Percentiles rank a stretch among this genome's conserved stretches.
These are phyloP conservation scores for Ruditapes philippinarum DNA, from an alignment of 1,140 invertebrate species.

Conservation along the genomic window DNA sequence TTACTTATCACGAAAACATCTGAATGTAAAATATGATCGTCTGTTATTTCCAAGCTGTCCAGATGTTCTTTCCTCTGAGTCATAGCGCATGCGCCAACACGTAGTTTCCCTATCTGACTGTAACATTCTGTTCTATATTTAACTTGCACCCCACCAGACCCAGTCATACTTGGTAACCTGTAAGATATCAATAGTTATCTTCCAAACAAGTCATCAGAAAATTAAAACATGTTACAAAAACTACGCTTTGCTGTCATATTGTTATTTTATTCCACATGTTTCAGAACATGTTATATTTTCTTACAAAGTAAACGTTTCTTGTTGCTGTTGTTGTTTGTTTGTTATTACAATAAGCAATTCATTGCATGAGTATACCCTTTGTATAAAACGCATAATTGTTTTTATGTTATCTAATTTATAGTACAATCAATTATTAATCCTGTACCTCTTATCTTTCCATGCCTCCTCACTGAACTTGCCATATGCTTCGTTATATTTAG, in stretches of 20 bases:
- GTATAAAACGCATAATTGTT: too few species aligned
- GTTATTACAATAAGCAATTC: too few species aligned
- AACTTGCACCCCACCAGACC: background rate
- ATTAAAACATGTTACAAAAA: too few species aligned
- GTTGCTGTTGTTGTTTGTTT: too few species aligned
- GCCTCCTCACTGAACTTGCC: conserved; percentile 1
- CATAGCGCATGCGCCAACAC: conserved; percentile 48
- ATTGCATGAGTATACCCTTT: too few species aligned
- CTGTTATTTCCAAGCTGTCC: conserved; percentile 34
- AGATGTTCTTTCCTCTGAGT: conserved; percentile 23
- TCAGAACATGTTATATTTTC: too few species aligned
- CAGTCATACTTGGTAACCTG: conserved; percentile 42
- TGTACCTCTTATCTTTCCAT: conserved; percentile 15
- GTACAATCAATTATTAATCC: background rate
- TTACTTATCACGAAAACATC: conserved; percentile 46
- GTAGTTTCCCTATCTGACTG: background rate
- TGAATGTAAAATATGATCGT: conserved; percentile 26
- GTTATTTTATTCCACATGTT: too few species aligned
- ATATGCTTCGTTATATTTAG: background rate
- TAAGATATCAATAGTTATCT: background rate
- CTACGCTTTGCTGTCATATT: too few species aligned
- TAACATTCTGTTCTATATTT: conserved; percentile 36
- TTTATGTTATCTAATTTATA: too few species aligned
- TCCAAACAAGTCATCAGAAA: too few species aligned
- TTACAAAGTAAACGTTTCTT: too few species aligned